These are phyloP conservation scores for Dasysyrphus tricinctus DNA, from an alignment of 2,888 invertebrate genomes.

Conservation along the genomic window DNA sequence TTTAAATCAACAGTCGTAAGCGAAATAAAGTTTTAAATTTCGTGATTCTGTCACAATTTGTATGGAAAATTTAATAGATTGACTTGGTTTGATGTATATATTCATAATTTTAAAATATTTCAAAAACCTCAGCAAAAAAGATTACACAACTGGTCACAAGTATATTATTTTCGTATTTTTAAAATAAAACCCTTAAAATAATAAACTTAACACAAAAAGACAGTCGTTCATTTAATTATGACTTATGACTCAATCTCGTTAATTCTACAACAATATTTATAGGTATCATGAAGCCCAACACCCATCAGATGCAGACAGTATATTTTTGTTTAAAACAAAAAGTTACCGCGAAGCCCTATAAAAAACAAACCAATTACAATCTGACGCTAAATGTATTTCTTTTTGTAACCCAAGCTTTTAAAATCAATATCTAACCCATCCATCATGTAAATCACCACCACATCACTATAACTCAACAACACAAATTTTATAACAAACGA, in stretches of 20 bases:
- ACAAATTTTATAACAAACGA: neutral
- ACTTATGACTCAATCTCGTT: neutral
- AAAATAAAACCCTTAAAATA: too few species aligned
- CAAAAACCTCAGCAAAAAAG: too few species aligned
- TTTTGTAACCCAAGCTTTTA: neutral
- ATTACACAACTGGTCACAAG: too few species aligned
- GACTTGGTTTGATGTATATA: too few species aligned
- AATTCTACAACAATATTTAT: neutral
- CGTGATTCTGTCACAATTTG: too few species aligned
- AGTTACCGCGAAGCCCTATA: conserved; percentile 23
- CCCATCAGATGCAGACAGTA: neutral
- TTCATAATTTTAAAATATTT: too few species aligned
- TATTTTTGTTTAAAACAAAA: neutral
- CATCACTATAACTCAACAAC: neutral
- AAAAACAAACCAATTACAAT: neutral
- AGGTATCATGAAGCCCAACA: conserved; percentile 18
- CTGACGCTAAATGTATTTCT: neutral
- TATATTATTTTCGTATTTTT: too few species aligned
- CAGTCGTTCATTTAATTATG: conserved; percentile 2
- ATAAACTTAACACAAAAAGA: too few species aligned
- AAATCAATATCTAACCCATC: conserved; percentile 50
- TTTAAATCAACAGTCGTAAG: too few species aligned
- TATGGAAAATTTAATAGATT: too few species aligned
- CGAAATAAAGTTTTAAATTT: too few species aligned
- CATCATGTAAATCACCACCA: conserved; percentile 1